These are phyloP conservation scores for Sebastes oblongus DNA, from an alignment of 2,797 vertebrate genomes.

Conservation along the genomic window DNA sequence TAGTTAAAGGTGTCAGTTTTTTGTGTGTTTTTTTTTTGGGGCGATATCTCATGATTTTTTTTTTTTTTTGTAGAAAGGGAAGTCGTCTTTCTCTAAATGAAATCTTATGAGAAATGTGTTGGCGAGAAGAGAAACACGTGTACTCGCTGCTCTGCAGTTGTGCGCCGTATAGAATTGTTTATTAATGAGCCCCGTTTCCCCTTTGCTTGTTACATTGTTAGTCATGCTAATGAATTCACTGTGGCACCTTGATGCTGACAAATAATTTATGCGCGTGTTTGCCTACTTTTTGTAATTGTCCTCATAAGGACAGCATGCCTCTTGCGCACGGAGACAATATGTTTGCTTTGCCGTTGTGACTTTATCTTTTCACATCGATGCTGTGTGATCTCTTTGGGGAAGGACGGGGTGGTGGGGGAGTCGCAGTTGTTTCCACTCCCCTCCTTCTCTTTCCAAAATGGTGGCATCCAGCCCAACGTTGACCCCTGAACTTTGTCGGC, in stretches of 20 bases:
- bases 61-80: not conserved
- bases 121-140: not conserved
- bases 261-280: conserved; percentile 34
- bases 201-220: conserved; percentile 34
- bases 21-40: not conserved
- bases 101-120: not conserved
- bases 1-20: too few species aligned
- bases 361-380: conserved; percentile 24
- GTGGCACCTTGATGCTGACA: conserved; percentile 45
- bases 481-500: conserved; percentile 76
- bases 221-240: conserved; percentile 48
- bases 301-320: conserved; percentile 11
- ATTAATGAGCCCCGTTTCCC: conserved; percentile 22
- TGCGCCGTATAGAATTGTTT: not conserved
- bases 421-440: conserved; percentile 52
- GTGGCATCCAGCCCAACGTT: conserved; percentile 68
- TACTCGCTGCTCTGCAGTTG: not conserved
- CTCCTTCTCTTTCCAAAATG: conserved; percentile 53
- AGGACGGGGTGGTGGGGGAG: not conserved
- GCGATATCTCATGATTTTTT: not conserved
- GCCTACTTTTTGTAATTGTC: conserved; percentile 30
- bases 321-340: conserved; percentile 18
- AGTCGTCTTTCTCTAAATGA: not conserved
- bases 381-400: conserved; percentile 24
- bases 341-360: conserved; percentile 10